Evolutionary conservation across 92 coral and sea anemone genomes (phyloP).

Genomic region (Micromussa lordhowensis): DNA sequence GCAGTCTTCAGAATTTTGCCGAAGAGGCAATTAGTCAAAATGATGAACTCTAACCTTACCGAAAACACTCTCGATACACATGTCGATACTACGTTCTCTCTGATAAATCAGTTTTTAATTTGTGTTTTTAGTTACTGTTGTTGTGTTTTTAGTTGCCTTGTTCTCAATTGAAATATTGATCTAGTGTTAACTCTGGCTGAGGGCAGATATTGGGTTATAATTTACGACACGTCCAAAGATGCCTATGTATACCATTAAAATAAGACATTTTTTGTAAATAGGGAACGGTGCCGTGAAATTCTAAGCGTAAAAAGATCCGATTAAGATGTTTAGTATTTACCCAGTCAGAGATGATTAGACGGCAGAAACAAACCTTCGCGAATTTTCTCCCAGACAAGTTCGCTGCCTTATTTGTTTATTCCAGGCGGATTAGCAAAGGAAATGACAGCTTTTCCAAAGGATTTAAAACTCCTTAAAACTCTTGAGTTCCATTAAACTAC

Average conservation of each 20-base stretch:
- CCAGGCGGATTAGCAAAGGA: background rate
- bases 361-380: background rate
- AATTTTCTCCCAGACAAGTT: background rate
- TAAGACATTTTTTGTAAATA: too few relatives aligned
- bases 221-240: background rate
- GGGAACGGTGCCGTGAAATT: background rate
- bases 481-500: background rate
- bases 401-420: background rate
- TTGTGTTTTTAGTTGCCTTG: background rate
- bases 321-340: background rate
- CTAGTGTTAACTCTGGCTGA: background rate
- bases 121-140: background rate
- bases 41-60: background rate
- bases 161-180: background rate
- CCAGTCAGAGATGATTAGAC: background rate
- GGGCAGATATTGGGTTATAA: background rate
- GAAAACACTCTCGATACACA: background rate
- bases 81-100: background rate
- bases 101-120: background rate
- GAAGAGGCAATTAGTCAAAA: background rate
- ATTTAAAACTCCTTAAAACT: background rate
- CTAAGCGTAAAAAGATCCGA: background rate
- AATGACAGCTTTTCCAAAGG: conserved; percentile 3
- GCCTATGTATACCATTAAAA: too few relatives aligned
- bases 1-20: background rate